Evolutionary conservation across 2,113 vertebrate species (phyloP), one percentile per base, ranked within the genome.

Genomic region (Catharus minimus): DNA sequence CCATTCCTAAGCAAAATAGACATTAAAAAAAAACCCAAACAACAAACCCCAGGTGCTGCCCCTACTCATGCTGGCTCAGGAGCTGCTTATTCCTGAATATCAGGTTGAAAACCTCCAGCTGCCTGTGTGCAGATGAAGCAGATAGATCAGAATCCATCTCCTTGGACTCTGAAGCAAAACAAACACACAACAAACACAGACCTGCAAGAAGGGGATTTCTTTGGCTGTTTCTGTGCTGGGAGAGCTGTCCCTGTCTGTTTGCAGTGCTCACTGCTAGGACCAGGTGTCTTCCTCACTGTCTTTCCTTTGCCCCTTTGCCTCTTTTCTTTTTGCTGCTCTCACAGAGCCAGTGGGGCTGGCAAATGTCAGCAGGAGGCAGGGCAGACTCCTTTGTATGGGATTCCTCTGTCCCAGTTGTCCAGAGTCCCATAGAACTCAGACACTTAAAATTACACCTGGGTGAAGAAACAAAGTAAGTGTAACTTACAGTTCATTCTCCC

Each of bases 371-470:
- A 81, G 88, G 78, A 89, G 44, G 73, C 33, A 78, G 36, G 53
- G 81, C 33, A 78, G 38, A 57, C 68, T 71, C 83, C 52, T 92
- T 85, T 61, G 50, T 43, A 14, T 9, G 44, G 16, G 43, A 44
- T 19, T 82, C 77, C 43, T 96, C 86, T 72, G 53, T 30, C 57
- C 86, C 53, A 27, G 41, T 55, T 62, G 80, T 56, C 80, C 95
- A 72, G 74, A 92, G 74, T 82, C 19, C 81, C 30, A 32, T n/a
- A 86, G 88, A 92, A 88, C 32, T 88, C 39, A 41, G 92, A 38
- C 50, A 83, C 36, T 89, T 92, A 82, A 93, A 95, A 94, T 86
- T 78, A 89, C 82, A 85, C 68, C 79, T 75, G 33, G 78, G 55
- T 43, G 71, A 92, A 75, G 50, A 75, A 85, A 65, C 22, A 82